phyloP scores from a whole-genome alignment of 2,113 vertebrate species.

The Silurus meridionalis region DNA sequence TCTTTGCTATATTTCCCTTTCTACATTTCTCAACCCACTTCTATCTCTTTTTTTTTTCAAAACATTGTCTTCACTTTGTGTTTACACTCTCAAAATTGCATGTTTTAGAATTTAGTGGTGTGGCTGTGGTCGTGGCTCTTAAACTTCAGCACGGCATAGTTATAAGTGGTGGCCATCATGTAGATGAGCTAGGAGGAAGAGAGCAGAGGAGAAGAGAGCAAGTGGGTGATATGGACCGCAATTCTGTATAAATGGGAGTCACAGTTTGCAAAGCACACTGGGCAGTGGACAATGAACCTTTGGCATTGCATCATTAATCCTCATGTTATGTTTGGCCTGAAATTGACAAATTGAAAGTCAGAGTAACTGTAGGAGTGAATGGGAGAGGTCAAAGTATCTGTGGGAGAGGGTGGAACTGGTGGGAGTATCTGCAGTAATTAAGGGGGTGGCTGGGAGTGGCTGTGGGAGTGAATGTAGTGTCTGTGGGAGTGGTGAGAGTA shows the following conservation, averaged over 20 bases:
- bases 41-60: constrained; percentile 31
- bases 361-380: background rate
- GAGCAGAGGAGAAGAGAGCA: constrained; percentile 80
- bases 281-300: background rate
- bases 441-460: background rate
- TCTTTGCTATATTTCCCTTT: constrained; percentile 11
- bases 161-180: constrained; percentile 95
- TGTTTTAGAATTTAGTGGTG: constrained; percentile 88
- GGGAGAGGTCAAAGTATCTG: background rate
- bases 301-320: background rate
- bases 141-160: constrained; percentile 95
- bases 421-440: background rate
- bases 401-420: background rate
- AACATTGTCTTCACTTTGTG: constrained; percentile 64
- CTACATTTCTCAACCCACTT: constrained; percentile 7
- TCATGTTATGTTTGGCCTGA: background rate
- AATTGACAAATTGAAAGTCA: background rate
- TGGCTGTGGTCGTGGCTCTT: constrained; percentile 91
- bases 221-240: constrained; percentile 68
- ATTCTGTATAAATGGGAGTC: constrained; percentile 1
- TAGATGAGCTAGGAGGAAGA: constrained; percentile 93
- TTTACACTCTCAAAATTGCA: constrained; percentile 73
- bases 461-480: background rate
- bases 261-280: constrained; percentile 13
- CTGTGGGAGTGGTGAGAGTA: background rate